Percentiles rank a stretch among this genome's conserved stretches.
Evolutionary conservation across 2,888 invertebrate genomes (phyloP).

Genomic region (Lissocephala sabroskyi): DNA sequence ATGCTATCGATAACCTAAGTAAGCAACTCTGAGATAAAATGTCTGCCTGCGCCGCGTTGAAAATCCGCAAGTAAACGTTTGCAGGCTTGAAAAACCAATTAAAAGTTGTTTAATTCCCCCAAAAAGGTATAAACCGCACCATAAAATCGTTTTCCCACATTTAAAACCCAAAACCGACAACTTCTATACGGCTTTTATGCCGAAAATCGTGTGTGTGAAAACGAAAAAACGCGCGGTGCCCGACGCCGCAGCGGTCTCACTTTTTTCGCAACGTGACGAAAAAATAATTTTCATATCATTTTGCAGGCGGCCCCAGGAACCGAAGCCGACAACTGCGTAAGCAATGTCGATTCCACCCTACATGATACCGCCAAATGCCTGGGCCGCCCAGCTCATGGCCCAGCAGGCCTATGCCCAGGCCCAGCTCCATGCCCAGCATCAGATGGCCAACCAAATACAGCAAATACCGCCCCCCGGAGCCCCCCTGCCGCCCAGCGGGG

Average conservation of each 20-base stretch:
- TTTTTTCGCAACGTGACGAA: conserved; percentile 22
- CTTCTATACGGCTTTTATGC: no score
- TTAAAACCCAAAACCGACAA: no score
- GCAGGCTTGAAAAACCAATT: conserved; percentile 16
- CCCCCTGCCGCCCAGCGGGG: conserved; percentile 72
- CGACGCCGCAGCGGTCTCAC: no score
- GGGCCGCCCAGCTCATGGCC: conserved; percentile 93
- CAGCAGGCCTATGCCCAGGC: conserved; percentile 84
- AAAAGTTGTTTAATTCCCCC: conserved; percentile 12
- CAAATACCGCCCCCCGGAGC: conserved; percentile 73
- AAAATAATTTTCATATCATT: conserved; percentile 13
- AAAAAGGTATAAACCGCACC: conserved; percentile 33
- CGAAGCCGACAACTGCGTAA: no score
- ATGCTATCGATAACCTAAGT: conserved; percentile 23
- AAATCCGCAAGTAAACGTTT: conserved; percentile 30
- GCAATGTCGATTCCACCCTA: conserved; percentile 72
- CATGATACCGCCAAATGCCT: conserved; percentile 77
- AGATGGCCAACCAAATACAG: conserved; percentile 72
- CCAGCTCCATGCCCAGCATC: conserved; percentile 77
- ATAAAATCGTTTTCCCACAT: conserved; percentile 19
- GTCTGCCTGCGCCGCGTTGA: conserved; percentile 58
- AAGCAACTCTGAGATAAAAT: no score
- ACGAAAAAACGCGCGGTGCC: no score
- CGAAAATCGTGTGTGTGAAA: background rate
- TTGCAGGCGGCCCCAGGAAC: no score